Evolutionary conservation across 2,113 vertebrate species (phyloP), one percentile per base, ranked within the genome.

Genomic region (Polyodon spathula): DNA sequence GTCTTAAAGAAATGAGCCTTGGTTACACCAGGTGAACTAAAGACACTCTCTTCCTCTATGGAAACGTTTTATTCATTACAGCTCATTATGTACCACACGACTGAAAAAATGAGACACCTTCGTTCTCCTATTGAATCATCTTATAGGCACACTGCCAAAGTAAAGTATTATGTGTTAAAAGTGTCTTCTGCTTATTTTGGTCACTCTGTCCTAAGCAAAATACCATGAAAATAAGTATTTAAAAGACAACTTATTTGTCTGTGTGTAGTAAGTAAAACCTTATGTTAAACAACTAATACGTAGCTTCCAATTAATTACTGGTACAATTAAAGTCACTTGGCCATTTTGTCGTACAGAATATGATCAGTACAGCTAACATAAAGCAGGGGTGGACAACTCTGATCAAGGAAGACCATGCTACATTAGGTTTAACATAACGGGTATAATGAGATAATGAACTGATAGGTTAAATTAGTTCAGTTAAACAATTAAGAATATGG

Each of bases 91-190:
- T 37, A 27, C 11, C 53, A 55, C 10, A 16, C 16, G 4, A 37
- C 16, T 55, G 53, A 55, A 27, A 55, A 55, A 38, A 16, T 55
- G 6, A 55, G n/a, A 55, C 15, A 55, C 37, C 53, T 55, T 4
- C 2, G 8, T 46, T 46, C 17, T 27, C 17, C 53, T 9, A 17
- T 14, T 55, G 16, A 55, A 16, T n/a, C 17, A 55, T 37, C 27
- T 55, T 55, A 17, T 37, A 55, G 17, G 53, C 53, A 37, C 7
- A 1, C 53, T 37, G 53, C 17, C 53, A 55, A 55, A 4, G 53
- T 55, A 55, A 55, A 55, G 53, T 55, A 55, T 55, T 55, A 55
- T 6, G 17, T 37, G 7, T 16, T 38, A 37, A 55, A 55, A 55
- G 8, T 6, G 15, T 1, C 16, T 54, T 6, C 8, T 54, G 16